These are phyloP conservation scores for Acanthurus leucopareius DNA, from an alignment of 2,797 vertebrate genomes.

Conservation along the genomic window DNA sequence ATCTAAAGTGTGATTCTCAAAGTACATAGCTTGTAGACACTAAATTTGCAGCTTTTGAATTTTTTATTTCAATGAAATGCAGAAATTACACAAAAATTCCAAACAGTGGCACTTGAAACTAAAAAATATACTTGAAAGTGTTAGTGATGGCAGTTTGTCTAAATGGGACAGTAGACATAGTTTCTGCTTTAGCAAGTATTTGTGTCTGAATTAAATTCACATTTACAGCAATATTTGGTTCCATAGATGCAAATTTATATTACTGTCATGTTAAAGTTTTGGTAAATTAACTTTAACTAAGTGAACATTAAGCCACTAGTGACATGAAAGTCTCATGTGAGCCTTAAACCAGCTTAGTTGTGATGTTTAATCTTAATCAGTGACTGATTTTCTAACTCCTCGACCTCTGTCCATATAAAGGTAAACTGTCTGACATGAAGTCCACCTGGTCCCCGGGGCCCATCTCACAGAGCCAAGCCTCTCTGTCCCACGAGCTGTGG, in stretches of 20 bases:
- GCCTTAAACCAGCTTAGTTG: neutral
- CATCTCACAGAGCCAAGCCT: constrained; percentile 94
- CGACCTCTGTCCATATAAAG: constrained; percentile 74
- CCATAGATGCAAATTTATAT: too few species aligned
- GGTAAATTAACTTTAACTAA: too few species aligned
- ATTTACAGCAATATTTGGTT: too few species aligned
- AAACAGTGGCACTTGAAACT: constrained; percentile 1
- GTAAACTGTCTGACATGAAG: constrained; percentile 97
- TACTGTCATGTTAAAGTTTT: too few species aligned
- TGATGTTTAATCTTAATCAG: neutral
- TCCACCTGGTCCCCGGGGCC: constrained; percentile 97
- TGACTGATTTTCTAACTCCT: constrained; percentile 29
- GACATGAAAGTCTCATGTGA: neutral
- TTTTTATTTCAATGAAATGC: neutral
- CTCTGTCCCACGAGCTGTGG: constrained; percentile 98
- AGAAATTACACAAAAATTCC: neutral
- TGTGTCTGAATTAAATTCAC: neutral
- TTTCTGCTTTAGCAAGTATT: neutral
- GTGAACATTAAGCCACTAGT: too few species aligned
- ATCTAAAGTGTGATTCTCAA: neutral
- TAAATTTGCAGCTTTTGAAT: neutral
- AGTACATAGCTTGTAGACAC: neutral
- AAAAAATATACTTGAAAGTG: neutral
- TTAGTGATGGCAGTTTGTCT: neutral
- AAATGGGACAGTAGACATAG: neutral